Percentiles rank a stretch among this genome's conserved stretches.
Evolutionary conservation across 2,113 vertebrate species (phyloP).

Genomic region (Lasiurus borealis): DNA sequence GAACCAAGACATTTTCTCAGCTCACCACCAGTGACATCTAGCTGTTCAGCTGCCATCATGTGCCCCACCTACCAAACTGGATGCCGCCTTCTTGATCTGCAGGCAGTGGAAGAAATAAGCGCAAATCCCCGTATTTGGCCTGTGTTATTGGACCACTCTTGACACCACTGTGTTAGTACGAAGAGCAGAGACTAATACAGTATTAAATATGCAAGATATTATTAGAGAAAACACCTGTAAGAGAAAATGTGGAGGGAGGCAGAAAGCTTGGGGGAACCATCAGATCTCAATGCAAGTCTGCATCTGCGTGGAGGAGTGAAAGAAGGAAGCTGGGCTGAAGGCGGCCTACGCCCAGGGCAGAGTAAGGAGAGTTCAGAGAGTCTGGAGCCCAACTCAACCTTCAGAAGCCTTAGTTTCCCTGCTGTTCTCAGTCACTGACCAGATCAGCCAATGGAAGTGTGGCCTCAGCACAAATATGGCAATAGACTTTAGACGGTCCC

Average conservation of each 20-base stretch:
- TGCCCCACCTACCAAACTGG: background rate
- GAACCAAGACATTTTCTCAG: background rate
- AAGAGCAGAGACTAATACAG: background rate
- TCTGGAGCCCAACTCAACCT: background rate
- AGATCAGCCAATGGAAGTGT: background rate
- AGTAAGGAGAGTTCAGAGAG: background rate
- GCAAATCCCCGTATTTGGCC: background rate
- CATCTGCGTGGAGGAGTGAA: background rate
- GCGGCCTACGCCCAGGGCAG: background rate
- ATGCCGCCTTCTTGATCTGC: background rate
- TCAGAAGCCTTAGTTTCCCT: background rate
- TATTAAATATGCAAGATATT: background rate
- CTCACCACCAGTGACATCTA: background rate
- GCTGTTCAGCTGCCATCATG: background rate
- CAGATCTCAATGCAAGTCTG: background rate
- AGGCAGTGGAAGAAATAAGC: background rate
- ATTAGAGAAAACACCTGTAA: background rate
- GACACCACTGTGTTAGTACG: background rate
- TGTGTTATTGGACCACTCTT: background rate
- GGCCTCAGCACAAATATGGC: no score
- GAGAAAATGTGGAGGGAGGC: background rate
- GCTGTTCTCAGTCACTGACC: background rate
- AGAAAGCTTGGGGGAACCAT: background rate
- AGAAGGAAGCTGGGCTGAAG: background rate
- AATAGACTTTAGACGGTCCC: background rate